Evolutionary conservation across 2,888 invertebrate genomes (phyloP), one percentile per base, ranked within the genome.

Genomic region (Pocota personata): DNA sequence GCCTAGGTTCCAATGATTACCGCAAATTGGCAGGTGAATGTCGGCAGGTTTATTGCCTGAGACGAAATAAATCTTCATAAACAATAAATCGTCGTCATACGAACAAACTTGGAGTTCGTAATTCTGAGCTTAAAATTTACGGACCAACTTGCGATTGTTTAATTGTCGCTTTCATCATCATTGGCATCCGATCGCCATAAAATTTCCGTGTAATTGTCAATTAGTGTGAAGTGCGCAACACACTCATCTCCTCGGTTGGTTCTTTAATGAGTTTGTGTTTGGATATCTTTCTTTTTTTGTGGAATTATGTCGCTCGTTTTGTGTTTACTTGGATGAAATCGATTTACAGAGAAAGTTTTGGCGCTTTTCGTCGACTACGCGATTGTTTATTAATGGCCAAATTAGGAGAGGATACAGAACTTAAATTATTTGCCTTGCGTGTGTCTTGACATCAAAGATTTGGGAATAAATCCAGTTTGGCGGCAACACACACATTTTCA

Each of bases 11-110:
- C 30, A 62, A 40, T 62, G 52, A 52, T 62, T 43, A 46, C 55
- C 43, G 43, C 64, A 64, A 75, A 75, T 75, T 64, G 55, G 43
- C 75, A 46, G 55, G 19, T 52, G 52, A 62, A 73, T 32, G 73
- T 40, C 48, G 48, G 48, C 14, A 3, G 27, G 32, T 64, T 75
- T 46, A 75, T 66, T 32, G 48, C 14, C 64, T 64, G 64, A 52
- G 16, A 75, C 75, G 62, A 37, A 57, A 19, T 32, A 46, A 30
- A 30, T 52, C 27, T 52, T 43, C 12, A 21, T 52, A 37, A 40
- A 55, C 40, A 19, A 55, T 69, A 69, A 69, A 69, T 55, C n/a
- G 55, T 6, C 24, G 10, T 35, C 12, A 0, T 16, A 2, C n/a
- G 19, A 14, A 37, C 8, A 4, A 19, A 66, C 35, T 37, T 16